Conservation (phyloP, 2,113 vertebrate species). For the Furnarius figulus region DNA sequence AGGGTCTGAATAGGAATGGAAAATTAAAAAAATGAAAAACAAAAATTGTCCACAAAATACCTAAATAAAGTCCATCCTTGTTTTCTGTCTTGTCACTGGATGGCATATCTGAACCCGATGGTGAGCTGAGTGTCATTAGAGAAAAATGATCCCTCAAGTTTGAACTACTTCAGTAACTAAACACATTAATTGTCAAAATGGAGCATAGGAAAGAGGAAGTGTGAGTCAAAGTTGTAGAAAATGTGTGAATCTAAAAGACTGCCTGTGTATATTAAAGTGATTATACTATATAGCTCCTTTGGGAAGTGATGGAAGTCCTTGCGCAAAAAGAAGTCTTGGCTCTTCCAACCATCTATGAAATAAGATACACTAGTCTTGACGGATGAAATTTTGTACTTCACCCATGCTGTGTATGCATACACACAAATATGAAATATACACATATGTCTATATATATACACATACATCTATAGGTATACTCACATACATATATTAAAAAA, state of each 20-base stretch:
- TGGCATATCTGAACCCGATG: not conserved
- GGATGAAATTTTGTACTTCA: not conserved
- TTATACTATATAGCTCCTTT: not conserved
- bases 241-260: slow-evolving; percentile 8
- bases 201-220: not conserved
- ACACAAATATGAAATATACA: not conserved
- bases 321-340: not conserved
- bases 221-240: slow-evolving; percentile 1
- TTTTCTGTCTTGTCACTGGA: not conserved
- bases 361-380: not conserved
- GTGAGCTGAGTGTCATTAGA: not conserved
- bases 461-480: not conserved
- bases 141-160: not conserved
- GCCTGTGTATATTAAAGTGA: not conserved
- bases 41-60: not conserved
- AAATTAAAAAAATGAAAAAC: not conserved
- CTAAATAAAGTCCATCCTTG: not conserved
- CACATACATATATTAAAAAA: not conserved
- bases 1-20: not conserved
- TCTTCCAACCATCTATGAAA: not conserved
- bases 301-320: not conserved
- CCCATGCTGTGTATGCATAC: not conserved
- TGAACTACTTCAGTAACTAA: not conserved
- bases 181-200: slow-evolving; percentile 3
- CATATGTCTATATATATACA: not conserved